These are phyloP conservation scores for Acanthaster planci DNA, from an alignment of 35 echinoderm and acorn worm species.

Conservation along the genomic window DNA sequence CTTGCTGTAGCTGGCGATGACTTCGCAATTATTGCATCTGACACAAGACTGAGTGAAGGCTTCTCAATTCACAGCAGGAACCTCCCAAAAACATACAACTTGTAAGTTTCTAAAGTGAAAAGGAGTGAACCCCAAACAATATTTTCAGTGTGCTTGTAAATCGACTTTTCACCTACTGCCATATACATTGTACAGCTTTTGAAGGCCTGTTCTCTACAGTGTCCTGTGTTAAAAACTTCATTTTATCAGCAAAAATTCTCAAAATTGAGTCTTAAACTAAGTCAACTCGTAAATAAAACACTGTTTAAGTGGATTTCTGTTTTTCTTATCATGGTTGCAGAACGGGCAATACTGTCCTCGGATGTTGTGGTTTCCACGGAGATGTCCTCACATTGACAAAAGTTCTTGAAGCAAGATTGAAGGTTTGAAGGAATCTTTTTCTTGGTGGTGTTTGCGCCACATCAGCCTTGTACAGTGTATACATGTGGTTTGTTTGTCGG, in stretches of 20 bases:
- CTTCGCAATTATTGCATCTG: slow-evolving; percentile 94
- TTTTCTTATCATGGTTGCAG: slow-evolving; percentile 44
- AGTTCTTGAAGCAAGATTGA: slow-evolving; percentile 87
- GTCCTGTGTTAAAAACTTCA: background rate
- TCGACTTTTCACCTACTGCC: too few species aligned
- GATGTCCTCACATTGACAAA: slow-evolving; percentile 93
- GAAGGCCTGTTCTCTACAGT: background rate
- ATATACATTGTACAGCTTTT: background rate
- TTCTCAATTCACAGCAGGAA: slow-evolving; percentile 95
- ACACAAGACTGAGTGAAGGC: slow-evolving; percentile 98
- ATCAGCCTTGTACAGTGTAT: too few species aligned
- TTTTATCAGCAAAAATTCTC: background rate
- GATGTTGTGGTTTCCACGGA: slow-evolving; percentile 97
- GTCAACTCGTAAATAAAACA: too few species aligned
- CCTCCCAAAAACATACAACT: slow-evolving; percentile 77
- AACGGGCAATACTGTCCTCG: slow-evolving; percentile 84
- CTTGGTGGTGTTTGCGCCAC: too few species aligned
- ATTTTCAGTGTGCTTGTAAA: background rate
- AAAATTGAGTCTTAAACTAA: too few species aligned
- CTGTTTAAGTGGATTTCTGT: too few species aligned
- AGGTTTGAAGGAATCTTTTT: slow-evolving; percentile 46
- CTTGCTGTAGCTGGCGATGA: slow-evolving; percentile 92
- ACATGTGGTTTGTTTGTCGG: too few species aligned
- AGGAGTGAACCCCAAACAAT: too few species aligned
- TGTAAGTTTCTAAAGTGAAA: slow-evolving; percentile 62